phyloP scores from a whole-genome alignment of 2,113 vertebrate genomes.

The Ovibos moschatus region DNA sequence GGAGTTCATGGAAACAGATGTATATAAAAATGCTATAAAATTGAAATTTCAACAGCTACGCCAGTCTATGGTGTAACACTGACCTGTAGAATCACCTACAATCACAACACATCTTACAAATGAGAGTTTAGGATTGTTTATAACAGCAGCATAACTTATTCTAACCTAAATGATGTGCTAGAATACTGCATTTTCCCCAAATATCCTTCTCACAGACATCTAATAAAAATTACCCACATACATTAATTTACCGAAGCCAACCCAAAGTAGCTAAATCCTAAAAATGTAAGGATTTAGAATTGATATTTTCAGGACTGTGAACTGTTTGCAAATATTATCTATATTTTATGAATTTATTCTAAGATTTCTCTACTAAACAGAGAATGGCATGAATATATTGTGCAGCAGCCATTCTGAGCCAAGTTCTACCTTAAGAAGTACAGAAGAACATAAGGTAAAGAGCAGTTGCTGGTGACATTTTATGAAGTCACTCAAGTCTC shows the following conservation, averaged over 20 bases:
- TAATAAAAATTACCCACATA: neutral
- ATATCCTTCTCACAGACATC: neutral
- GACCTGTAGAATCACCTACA: neutral
- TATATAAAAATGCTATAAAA: neutral
- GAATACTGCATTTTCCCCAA: neutral
- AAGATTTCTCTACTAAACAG: neutral
- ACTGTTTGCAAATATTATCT: neutral
- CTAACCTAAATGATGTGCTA: neutral
- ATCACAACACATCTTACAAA: neutral
- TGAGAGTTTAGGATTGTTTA: neutral
- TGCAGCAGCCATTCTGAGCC: neutral
- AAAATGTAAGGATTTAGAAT: neutral
- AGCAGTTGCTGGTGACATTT: slow-evolving; percentile 24
- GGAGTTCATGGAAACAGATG: neutral
- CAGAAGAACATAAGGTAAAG: neutral
- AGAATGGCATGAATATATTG: neutral
- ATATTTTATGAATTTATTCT: neutral
- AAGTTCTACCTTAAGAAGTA: neutral
- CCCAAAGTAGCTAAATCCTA: neutral
- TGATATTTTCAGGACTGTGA: neutral
- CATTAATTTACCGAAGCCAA: neutral
- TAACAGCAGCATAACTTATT: neutral
- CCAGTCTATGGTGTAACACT: neutral
- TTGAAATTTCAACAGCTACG: neutral
- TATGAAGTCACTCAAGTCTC: slow-evolving; percentile 2